Base-by-base conservation (phyloP, 2,888 invertebrate species). In the Synanthedon formicaeformis region DNA sequence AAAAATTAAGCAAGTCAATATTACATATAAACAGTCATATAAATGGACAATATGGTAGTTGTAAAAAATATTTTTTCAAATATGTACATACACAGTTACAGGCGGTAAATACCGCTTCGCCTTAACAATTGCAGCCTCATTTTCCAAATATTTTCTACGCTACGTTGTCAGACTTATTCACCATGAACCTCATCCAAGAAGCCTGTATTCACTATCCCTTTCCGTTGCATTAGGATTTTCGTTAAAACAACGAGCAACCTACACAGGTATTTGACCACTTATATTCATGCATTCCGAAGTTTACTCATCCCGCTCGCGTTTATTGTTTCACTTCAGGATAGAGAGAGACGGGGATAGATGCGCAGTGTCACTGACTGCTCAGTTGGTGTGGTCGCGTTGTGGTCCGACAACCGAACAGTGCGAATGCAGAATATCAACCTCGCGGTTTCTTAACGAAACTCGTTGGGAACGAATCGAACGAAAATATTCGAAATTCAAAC, bases 331-430 rank as follows among this genome's bases (percentile, higher is more conserved):
- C 54, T 51, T 51, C 51, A 54, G 53, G 68, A 60, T 57, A 61
- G 78, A 86, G 56, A 67, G 76, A 71, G 81, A 79, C 60, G 61
- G 67, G 60, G 59, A 57, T 62, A 71, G 66, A 57, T 78, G 81
- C 80, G 79, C 82, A 83, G 78, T 84, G 85, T 84, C 86, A 85
- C 70, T 86, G 86, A 86, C 86, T 72, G 75, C 60, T 81, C 78
- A 82, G 82, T 82, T 64, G 66, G 67, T 68, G 67, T 67, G 64
- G 58, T 75, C 62, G 63, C 73, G 71, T 73, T 71, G 68, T 12
- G 57, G 58, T 51, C 52, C 62, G 57, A 57, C 56, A 66, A 63
- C 67, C 60, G 58, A 65, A 61, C 58, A 56, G 60, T 62, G 58
- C 59, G 58, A 54, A 54, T 49, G 53, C 55, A 52, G 57, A 57